Base-by-base conservation (phyloP, 2,888 invertebrate genomes). In the Neoaliturus tenellus region DNA sequence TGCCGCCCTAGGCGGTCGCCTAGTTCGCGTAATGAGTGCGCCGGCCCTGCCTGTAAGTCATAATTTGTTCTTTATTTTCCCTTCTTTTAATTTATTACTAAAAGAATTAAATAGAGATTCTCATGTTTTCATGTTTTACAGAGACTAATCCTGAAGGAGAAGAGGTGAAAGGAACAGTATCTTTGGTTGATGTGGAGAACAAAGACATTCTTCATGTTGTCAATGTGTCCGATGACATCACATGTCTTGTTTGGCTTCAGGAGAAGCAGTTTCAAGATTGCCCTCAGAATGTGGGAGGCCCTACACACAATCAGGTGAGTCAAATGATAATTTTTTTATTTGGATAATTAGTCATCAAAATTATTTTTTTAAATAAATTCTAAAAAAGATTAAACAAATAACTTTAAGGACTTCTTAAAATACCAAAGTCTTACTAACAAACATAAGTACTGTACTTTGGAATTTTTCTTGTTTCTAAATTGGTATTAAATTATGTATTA, bases 161-260 rank as follows among this genome's bases (percentile, higher is more conserved):
- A 33, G 39, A 75, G 58, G n/a, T 82, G 73, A 69, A 12, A 89
- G 96, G 95, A 14, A 92, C 93, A 88, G 93, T 97, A 0, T 92
- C 93, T 39, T 92, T 98, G 69, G 93, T 97, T 58, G 96, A 97
- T 90, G 95, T 98, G 78, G 98, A 98, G 91, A 96, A 96, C 88
- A 97, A 97, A 88, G 95, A 95, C 88, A 92, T 95, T 83, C 92
- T 98, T 14, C 95, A 96, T 87, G 93, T 92, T 81, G 91, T 92
- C 87, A 91, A 92, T 81, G 90, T 94, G 78, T 91, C 92, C 80
- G 92, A 92, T 87, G 93, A 94, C 80, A 94, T 97, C 35, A 94
- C 95, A 28, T 95, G 94, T 88, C 92, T 98, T 41, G 93, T 93
- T 58, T 98, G 98, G 96, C 92, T 93, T 17, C 92, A 92, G 58